A percentile compares a stretch with the other conserved stretches of the same genome.
phyloP scores from a whole-genome alignment of 2,888 invertebrate genomes.

The Harmothoe impar region DNA sequence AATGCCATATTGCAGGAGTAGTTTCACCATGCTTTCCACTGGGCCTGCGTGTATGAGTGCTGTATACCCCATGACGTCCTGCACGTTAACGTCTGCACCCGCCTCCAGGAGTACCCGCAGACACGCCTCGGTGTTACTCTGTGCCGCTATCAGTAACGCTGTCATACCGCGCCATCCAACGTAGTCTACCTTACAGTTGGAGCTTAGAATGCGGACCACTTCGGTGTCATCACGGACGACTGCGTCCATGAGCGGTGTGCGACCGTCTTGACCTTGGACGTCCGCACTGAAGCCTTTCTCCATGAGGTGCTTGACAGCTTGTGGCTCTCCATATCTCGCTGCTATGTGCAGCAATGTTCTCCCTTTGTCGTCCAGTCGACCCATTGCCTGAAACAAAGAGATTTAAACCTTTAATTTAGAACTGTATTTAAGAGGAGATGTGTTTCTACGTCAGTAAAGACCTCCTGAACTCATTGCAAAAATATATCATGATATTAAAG shows the following conservation, averaged over 20 bases:
- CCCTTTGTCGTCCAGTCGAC: neutral
- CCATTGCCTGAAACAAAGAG: neutral
- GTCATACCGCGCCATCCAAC: conserved; percentile 20
- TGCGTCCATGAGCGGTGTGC: conserved; percentile 49
- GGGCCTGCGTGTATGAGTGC: conserved; percentile 46
- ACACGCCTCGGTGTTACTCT: neutral
- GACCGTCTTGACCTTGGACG: neutral
- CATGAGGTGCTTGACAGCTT: neutral
- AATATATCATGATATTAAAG: no score
- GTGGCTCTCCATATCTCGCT: neutral
- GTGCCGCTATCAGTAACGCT: conserved; percentile 9
- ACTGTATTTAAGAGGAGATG: no score
- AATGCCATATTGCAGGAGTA: conserved; percentile 26
- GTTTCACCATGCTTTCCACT: neutral
- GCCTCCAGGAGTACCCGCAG: neutral
- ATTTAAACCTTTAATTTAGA: no score
- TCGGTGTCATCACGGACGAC: neutral
- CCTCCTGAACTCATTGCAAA: no score
- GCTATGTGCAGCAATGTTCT: conserved; percentile 30
- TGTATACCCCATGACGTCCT: conserved; percentile 35
- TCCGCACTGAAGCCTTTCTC: conserved; percentile 1
- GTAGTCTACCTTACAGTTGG: conserved; percentile 23
- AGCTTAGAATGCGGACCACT: neutral
- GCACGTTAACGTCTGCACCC: conserved; percentile 40
- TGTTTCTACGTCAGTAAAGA: no score